Conservation (phyloP, 2,888 invertebrate genomes). For the Scaptomyza cyrtandrae region DNA sequence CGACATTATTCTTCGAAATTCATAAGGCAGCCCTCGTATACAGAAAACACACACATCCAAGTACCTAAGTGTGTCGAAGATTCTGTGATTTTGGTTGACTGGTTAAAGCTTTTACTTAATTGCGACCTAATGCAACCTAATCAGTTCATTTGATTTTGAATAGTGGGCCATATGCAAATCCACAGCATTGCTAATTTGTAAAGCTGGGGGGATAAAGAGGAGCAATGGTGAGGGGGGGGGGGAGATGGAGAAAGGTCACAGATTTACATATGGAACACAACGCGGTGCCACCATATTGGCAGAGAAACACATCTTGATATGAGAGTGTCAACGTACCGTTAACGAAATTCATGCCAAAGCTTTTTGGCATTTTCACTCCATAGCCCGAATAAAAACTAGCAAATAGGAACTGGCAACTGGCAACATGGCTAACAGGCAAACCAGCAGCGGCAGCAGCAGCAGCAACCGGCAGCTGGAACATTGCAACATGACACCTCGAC, state of each 20-base stretch:
- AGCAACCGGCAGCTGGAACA: slow-evolving; percentile 61
- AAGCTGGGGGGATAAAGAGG: not conserved
- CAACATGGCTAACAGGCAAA: slow-evolving; percentile 16
- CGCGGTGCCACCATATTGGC: not conserved
- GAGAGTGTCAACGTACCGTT: slow-evolving; percentile 76
- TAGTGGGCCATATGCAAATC: slow-evolving; percentile 58
- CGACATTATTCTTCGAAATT: not conserved
- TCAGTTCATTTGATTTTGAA: slow-evolving; percentile 63
- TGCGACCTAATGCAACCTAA: slow-evolving; percentile 58
- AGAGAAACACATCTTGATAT: slow-evolving; percentile 66
- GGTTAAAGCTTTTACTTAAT: slow-evolving; percentile 32
- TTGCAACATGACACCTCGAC: slow-evolving; percentile 79
- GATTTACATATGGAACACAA: slow-evolving; percentile 57
- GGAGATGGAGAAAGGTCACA: slow-evolving; percentile 47
- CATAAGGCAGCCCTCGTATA: slow-evolving; percentile 26
- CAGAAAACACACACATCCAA: not conserved
- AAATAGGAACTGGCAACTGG: slow-evolving; percentile 14
- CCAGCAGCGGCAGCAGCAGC: not conserved
- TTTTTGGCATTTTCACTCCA: slow-evolving; percentile 39
- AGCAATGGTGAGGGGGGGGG: not conserved
- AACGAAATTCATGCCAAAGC: slow-evolving; percentile 64
- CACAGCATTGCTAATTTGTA: slow-evolving; percentile 6
- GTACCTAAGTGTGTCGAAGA: not conserved
- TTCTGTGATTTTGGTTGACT: not conserved
- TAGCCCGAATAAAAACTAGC: not conserved